These are phyloP conservation scores for Caenorhabditis japonica DNA, from an alignment of 2,888 invertebrate species.

Conservation along the genomic window DNA sequence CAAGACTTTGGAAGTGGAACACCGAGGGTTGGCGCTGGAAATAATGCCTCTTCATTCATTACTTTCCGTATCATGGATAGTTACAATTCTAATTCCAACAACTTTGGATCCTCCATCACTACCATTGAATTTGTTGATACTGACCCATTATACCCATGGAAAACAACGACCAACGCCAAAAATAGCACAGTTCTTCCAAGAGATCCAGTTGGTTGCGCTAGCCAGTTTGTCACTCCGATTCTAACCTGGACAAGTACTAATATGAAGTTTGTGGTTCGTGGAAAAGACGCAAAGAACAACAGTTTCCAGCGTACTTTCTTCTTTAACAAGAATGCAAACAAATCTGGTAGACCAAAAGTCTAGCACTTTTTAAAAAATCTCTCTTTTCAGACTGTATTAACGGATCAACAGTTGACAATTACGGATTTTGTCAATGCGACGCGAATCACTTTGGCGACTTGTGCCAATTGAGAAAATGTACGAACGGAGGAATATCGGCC, in stretches of 20 bases:
- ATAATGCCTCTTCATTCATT: conserved; percentile 18
- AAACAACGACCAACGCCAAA: not conserved
- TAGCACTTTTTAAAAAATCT: not conserved
- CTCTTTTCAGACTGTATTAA: conserved; percentile 40
- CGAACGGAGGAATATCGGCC: conserved; percentile 54
- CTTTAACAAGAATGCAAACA: conserved; percentile 32
- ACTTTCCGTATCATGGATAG: conserved; percentile 58
- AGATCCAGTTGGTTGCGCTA: conserved; percentile 55
- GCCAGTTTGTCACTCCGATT: conserved; percentile 53
- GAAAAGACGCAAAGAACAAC: conserved; percentile 34
- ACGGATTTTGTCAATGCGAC: conserved; percentile 48
- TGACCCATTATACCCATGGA: conserved; percentile 37
- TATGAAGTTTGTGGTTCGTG: conserved; percentile 53
- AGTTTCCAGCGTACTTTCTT: conserved; percentile 56
- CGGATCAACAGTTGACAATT: conserved; percentile 26
- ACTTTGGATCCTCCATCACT: conserved; percentile 30
- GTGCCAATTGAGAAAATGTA: conserved; percentile 46
- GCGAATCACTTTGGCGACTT: conserved; percentile 31
- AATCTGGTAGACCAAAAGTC: not conserved
- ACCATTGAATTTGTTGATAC: conserved; percentile 22
- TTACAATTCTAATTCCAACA: conserved; percentile 32
- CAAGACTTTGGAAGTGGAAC: conserved; percentile 47
- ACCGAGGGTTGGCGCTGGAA: conserved; percentile 48
- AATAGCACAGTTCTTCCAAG: conserved; percentile 23
- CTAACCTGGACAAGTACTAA: conserved; percentile 34